phyloP scores from a whole-genome alignment of 30 jellyfish, hydroid and myxozoan genomes.

The Turritopsis dohrnii region DNA sequence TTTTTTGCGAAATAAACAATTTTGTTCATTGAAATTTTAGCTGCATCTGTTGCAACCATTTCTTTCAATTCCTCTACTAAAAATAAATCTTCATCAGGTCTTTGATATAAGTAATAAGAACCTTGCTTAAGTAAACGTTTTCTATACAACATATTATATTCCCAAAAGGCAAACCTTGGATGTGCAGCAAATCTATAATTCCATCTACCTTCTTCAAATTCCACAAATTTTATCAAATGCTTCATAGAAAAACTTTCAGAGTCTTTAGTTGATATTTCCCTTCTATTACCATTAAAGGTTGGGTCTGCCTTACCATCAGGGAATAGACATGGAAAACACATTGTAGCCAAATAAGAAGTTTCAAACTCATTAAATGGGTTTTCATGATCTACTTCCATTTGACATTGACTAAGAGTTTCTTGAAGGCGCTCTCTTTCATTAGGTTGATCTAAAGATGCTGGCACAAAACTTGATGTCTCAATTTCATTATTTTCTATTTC shows the following conservation, averaged over 20 bases:
- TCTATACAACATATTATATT: too few relatives aligned
- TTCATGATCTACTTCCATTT: not conserved
- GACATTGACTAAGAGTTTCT: too few relatives aligned
- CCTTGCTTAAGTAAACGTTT: constrained; percentile 43
- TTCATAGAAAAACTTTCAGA: constrained; percentile 35
- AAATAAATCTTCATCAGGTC: too few relatives aligned
- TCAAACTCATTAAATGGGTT: constrained; percentile 39
- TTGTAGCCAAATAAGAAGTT: constrained; percentile 31
- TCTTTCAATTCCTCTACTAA: constrained; percentile 26
- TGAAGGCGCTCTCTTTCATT: constrained; percentile 29
- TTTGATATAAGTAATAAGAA: constrained; percentile 24
- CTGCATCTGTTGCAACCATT: constrained; percentile 26
- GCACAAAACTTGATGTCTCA: constrained; percentile 24
- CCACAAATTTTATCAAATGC: constrained; percentile 47
- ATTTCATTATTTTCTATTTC: not conserved
- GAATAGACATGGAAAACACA: constrained; percentile 36
- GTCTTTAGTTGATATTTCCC: constrained; percentile 20
- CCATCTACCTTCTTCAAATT: constrained; percentile 7
- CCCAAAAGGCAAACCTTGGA: constrained; percentile 58
- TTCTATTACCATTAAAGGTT: constrained; percentile 8
- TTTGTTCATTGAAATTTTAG: constrained; percentile 18
- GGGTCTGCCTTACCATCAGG: constrained; percentile 47
- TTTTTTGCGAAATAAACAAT: constrained; percentile 39
- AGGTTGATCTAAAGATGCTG: constrained; percentile 15
- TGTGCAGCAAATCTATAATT: constrained; percentile 46